These are phyloP conservation scores for Myxocyprinus asiaticus DNA, from an alignment of 2,113 vertebrate genomes.

Conservation along the genomic window DNA sequence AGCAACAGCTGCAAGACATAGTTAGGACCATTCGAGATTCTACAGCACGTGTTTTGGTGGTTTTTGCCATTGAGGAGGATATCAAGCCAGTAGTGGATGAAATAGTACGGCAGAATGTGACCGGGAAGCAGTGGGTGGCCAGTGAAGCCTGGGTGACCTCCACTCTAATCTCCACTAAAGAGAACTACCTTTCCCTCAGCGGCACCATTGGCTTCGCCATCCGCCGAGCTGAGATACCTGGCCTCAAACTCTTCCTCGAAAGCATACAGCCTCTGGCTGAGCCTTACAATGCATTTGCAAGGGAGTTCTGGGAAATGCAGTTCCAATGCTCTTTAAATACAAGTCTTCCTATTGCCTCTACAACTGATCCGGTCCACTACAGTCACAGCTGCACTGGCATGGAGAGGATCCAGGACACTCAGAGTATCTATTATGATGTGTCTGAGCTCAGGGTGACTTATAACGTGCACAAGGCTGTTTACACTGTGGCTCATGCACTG, in stretches of 20 bases:
- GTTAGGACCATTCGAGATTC: slow-evolving; percentile 56
- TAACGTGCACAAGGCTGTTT: slow-evolving; percentile 65
- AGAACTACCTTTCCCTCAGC: slow-evolving; percentile 51
- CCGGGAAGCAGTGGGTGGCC: slow-evolving; percentile 63
- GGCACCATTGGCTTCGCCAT: slow-evolving; percentile 62
- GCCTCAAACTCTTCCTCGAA: slow-evolving; percentile 57
- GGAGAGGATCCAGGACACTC: slow-evolving; percentile 55
- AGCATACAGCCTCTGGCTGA: slow-evolving; percentile 43
- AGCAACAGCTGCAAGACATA: slow-evolving; percentile 51
- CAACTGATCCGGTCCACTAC: slow-evolving; percentile 34
- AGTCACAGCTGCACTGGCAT: slow-evolving; percentile 59
- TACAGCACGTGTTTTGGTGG: slow-evolving; percentile 55
- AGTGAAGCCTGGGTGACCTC: slow-evolving; percentile 65
- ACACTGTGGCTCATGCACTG: slow-evolving; percentile 64
- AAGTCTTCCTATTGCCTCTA: slow-evolving; percentile 35
- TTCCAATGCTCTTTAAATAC: slow-evolving; percentile 59
- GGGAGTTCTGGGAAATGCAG: slow-evolving; percentile 59
- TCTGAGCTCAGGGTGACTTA: slow-evolving; percentile 63
- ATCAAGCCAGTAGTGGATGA: slow-evolving; percentile 61
- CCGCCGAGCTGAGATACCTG: slow-evolving; percentile 53
- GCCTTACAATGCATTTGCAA: slow-evolving; percentile 54
- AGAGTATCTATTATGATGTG: slow-evolving; percentile 56
- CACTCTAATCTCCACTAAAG: slow-evolving; percentile 52
- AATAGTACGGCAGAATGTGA: slow-evolving; percentile 59
- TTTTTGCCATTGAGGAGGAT: slow-evolving; percentile 61